Evolutionary conservation across 2,797 vertebrate genomes (phyloP), one percentile per base, ranked within the genome.

Genomic region (Helarctos malayanus): DNA sequence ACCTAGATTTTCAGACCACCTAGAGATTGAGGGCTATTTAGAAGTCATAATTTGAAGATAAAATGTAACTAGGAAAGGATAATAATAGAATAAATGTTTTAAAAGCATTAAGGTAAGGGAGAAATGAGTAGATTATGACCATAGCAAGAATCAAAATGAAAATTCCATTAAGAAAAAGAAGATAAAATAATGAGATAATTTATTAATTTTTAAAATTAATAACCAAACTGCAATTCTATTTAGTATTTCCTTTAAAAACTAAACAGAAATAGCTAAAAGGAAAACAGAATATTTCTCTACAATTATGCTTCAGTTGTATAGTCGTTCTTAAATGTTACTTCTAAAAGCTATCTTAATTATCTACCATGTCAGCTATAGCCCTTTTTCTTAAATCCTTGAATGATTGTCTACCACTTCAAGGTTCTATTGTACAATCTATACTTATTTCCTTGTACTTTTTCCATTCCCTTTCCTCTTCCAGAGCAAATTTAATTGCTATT

Each of bases 1-100:
- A 93, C 25, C 49, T 91, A 79, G 38, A 76, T 82, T 89, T 83
- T 89, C n/a, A 87, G 75, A 41, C 21, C 32, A 65, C 7, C 52
- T 90, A 38, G 16, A 96, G 49, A 82, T 95, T 65, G 69, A 87
- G 14, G 54, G 16, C 65, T 85, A 49, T 82, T 35, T 86, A 78
- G 47, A 82, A 83, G 63, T 75, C 23, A 95, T 76, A 71, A 81
- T 93, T 91, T 76, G 59, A 93, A 94, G 88, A 69, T 92, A 89
- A 94, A 94, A 95, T 88, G 41, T 54, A 95, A 38, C 68, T 69
- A 84, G 35, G 86, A 59, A 45, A 96, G 47, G 54, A 88, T 38
- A 88, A 93, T 80, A 83, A 57, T 56, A 23, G 38, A 73, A 68
- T 71, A 83, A 86, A 75, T 16, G 68, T 87, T 75, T 19, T 52